A percentile compares a stretch with the other conserved stretches of the same genome.
Evolutionary conservation across 1,140 invertebrate species (phyloP).

Genomic region (Tetramorium parvispinum): DNA sequence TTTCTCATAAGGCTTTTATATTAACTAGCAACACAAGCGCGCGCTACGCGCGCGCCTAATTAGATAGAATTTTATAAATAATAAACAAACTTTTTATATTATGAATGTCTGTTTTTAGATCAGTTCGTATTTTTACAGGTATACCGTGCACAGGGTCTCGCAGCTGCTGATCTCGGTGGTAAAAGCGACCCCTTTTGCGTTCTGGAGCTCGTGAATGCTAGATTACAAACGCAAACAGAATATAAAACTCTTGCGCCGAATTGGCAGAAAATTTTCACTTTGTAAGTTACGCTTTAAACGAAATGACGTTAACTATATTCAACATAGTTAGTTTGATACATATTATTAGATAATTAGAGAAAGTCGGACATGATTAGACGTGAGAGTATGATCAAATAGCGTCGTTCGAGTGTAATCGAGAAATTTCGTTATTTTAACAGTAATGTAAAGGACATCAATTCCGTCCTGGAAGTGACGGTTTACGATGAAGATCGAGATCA

Average conservation of each 20-base stretch:
- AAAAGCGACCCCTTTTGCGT: constrained; percentile 99
- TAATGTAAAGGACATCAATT: constrained; percentile 98
- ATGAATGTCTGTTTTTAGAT: neutral
- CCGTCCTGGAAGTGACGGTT: constrained; percentile 98
- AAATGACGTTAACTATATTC: neutral
- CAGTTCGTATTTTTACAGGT: constrained; percentile 83
- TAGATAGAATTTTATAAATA: no score
- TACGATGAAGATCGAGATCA: constrained; percentile 99
- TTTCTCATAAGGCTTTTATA: neutral
- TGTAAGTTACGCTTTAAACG: constrained; percentile 89
- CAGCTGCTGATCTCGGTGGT: constrained; percentile 96
- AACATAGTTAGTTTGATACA: neutral
- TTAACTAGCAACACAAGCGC: no score
- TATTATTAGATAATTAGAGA: neutral
- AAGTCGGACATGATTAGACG: neutral
- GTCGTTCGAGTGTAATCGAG: neutral
- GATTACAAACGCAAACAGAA: constrained; percentile 98
- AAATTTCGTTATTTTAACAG: constrained; percentile 84
- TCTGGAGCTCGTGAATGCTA: constrained; percentile 96
- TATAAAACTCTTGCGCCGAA: constrained; percentile 98
- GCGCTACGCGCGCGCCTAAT: no score
- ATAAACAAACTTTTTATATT: neutral
- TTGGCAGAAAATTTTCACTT: constrained; percentile 99
- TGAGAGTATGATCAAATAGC: neutral
- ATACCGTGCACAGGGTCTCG: constrained; percentile 94